Conservation (phyloP, 2,113 vertebrate species). For the Struthio camelus region DNA sequence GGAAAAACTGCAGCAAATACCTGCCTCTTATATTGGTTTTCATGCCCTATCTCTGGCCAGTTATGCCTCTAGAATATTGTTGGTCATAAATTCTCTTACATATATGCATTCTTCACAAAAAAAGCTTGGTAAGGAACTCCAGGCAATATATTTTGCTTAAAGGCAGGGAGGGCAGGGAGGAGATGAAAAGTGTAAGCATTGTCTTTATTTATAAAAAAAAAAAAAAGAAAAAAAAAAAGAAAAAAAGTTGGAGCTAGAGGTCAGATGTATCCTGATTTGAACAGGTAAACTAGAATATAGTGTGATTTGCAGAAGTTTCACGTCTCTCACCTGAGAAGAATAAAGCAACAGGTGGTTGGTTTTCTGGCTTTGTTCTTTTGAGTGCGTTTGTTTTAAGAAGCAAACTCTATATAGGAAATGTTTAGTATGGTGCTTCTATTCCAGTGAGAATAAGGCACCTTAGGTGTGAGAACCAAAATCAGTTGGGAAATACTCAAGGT, state of each 20-base stretch:
- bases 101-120: background rate
- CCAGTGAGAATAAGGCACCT: background rate
- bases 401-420: background rate
- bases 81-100: background rate
- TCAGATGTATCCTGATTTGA: background rate
- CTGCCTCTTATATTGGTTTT: background rate
- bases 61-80: background rate
- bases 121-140: background rate
- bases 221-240: too few species aligned
- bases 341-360: background rate
- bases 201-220: too few species aligned
- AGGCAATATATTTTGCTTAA: background rate
- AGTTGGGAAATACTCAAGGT: background rate
- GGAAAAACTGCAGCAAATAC: background rate
- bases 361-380: background rate
- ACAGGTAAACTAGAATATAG: background rate
- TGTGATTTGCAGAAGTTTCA: background rate
- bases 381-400: background rate
- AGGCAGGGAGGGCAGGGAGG: background rate
- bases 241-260: too few species aligned
- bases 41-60: background rate
- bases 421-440: background rate
- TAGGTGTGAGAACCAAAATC: background rate
- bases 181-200: background rate
- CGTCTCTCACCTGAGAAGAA: background rate